Base-by-base conservation (phyloP, 2,888 invertebrate species). In the Athalia circularis region DNA sequence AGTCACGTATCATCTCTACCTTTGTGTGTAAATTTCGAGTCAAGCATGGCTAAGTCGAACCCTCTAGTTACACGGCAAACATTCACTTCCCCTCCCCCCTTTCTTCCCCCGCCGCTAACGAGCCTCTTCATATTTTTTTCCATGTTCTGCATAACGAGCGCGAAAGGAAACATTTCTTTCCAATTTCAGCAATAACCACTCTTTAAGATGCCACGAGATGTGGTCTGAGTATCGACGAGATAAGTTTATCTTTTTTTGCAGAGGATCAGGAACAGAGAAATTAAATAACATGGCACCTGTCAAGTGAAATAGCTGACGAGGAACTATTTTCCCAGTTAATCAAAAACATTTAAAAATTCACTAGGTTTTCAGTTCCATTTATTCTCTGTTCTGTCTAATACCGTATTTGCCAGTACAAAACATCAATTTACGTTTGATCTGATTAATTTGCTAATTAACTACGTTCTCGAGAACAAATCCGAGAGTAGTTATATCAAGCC, bases 141-240 rank as follows among this genome's bases (percentile, higher is more conserved):
- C 6, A 4, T 52, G 29, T 29, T 29, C 29, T 29, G 29, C 29
- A 15, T 68, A 68, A 68, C 68, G 52, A 68, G 54, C 68, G 54
- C 15, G n/a, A 68, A 29, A 68, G n/a, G 11, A 3, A 7, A 3
- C 54, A 15, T 29, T 13, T 15, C 68, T 50, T 68, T 7, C 45
- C 48, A 48, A 45, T 48, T 8, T n/a, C 13, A 65, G 48, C 65
- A 48, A 65, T 65, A 68, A 68, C 54, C 54, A 43, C 11, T 29
- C 29, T 29, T 29, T 29, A 2, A 29, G 29, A 29, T 29, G 47
- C 54, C 3, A n/a, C 52, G 43, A 50, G 68, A 68, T 54, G 68
- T 43, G 68, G 50, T 68, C 68, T 54, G n/a, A 29, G 54, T 68
- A 54, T 52, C 68, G 68, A 68, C 47, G 11, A 54, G 52, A 54